These are phyloP conservation scores for Mamestra configurata DNA, from an alignment of 1,140 invertebrate species.

Conservation along the genomic window DNA sequence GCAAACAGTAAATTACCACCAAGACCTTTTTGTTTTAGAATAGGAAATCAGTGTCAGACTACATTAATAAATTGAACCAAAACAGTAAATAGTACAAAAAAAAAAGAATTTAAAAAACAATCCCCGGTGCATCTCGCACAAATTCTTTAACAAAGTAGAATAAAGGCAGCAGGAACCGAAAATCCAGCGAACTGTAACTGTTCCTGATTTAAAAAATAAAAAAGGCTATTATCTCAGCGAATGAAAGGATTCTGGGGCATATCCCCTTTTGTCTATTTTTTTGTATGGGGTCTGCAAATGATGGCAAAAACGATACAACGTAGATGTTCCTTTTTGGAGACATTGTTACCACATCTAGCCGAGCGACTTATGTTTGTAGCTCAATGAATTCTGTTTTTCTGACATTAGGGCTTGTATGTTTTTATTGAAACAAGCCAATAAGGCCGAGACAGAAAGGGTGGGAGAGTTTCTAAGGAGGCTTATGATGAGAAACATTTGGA, in stretches of 20 bases:
- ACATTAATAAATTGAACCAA: no score
- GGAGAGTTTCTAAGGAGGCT: background rate
- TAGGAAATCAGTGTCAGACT: no score
- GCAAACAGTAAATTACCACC: no score
- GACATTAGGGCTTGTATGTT: background rate
- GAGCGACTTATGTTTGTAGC: background rate
- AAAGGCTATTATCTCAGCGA: conserved; percentile 54
- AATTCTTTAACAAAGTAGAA: conserved; percentile 21
- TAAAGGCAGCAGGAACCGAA: conserved; percentile 32
- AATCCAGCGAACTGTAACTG: conserved; percentile 45
- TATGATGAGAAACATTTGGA: no score
- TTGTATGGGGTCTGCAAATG: conserved; percentile 47
- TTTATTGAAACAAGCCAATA: background rate
- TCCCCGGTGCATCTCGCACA: background rate
- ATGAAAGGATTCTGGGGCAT: conserved; percentile 47
- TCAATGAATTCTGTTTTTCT: conserved; percentile 16
- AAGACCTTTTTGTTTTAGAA: no score
- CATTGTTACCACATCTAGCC: background rate
- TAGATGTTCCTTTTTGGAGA: conserved; percentile 8
- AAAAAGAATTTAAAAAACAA: background rate
- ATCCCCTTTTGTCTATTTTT: conserved; percentile 46
- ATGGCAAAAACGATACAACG: conserved; percentile 39
- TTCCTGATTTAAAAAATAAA: conserved; percentile 54
- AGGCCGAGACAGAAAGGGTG: no score
- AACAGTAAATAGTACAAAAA: background rate